Base-by-base conservation (phyloP, 2,797 vertebrate species). In the Amniataba percoides region DNA sequence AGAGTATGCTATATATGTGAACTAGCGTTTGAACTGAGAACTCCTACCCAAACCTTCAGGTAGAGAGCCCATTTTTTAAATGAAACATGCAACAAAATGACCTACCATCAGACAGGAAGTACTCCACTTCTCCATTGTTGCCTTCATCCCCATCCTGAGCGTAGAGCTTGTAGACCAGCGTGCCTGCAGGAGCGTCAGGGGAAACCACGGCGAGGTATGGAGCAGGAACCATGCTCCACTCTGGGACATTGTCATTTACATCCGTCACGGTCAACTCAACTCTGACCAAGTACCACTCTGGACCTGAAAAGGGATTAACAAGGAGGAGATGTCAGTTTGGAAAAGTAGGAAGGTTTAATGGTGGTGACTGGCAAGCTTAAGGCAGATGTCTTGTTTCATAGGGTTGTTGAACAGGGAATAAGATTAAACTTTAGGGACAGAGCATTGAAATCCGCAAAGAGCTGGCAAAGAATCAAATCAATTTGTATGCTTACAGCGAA, bases 61-160 rank as follows among this genome's bases (percentile, higher is more conserved):
- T 15, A 34, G 34, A 7, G 0, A 51, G 5, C 11, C 13, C 4
- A 21, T 21, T 49, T 6, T 3, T 36, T 39, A 39, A 56, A 49
- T 18, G 2, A 19, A 39, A 39, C 46, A 39, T 52, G 40, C 14
- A 45, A 61, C 6, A 2, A 65, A 56, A 49, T 0, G 27, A 60
- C 86, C 23, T 94, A 97, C 97, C 97, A 76, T 97, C 96, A 15
- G 96, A 94, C 55, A 98, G 94, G 84, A 96, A 97, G 93, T 96
- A 98, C 55, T 97, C 96, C 81, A 97, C 95, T 78, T 95, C 93
- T 46, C 96, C 97, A 23, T 94, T 93, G 83, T 95, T 88, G 11
- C 96, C 97, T 73, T 96, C 96, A 53, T 98, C 97, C 4, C 92
- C 95, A 52, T 98, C 97, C 68, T 92, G 81, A 48, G 97, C 97